phyloP scores from a whole-genome alignment of 2,113 vertebrate species.

The Pagrus major region DNA sequence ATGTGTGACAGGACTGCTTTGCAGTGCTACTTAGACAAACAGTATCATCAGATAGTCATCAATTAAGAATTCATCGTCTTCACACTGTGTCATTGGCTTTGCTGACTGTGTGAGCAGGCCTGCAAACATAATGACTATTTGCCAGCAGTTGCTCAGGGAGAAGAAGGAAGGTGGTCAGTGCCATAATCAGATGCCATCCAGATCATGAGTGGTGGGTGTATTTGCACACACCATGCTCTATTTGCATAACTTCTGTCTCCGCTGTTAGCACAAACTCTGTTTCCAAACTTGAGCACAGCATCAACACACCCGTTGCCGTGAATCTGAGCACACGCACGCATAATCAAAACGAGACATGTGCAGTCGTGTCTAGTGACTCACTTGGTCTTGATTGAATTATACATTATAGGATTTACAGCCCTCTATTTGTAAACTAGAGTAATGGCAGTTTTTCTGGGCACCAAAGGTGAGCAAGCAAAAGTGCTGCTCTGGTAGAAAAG shows the following conservation, averaged over 20 bases:
- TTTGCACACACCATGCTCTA: slow-evolving; percentile 12
- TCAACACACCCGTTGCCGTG: slow-evolving; percentile 19
- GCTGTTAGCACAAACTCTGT: slow-evolving; percentile 4
- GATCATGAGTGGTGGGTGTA: neutral
- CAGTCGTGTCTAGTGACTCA: slow-evolving; percentile 2
- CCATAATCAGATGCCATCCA: slow-evolving; percentile 18
- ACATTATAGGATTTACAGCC: slow-evolving; percentile 45
- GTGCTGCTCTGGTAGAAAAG: slow-evolving; percentile 31
- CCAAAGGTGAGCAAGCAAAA: slow-evolving; percentile 45
- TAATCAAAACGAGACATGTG: neutral
- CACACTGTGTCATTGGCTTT: slow-evolving; percentile 28
- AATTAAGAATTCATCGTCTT: slow-evolving; percentile 44
- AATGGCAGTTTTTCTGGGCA: slow-evolving; percentile 22
- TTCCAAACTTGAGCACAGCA: slow-evolving; percentile 30
- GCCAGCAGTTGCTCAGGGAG: neutral
- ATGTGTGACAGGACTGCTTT: slow-evolving; percentile 11
- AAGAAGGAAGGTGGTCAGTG: neutral
- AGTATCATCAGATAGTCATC: slow-evolving; percentile 39
- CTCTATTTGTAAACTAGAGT: slow-evolving; percentile 33
- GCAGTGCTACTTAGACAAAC: slow-evolving; percentile 32
- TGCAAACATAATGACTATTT: slow-evolving; percentile 28
- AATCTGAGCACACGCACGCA: neutral
- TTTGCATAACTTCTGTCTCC: slow-evolving; percentile 28
- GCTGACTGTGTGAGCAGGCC: slow-evolving; percentile 23
- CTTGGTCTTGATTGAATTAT: slow-evolving; percentile 48